Evolutionary conservation across 2,797 vertebrate species (phyloP), one percentile per base, ranked within the genome.

Genomic region (Melanogrammus aeglefinus): DNA sequence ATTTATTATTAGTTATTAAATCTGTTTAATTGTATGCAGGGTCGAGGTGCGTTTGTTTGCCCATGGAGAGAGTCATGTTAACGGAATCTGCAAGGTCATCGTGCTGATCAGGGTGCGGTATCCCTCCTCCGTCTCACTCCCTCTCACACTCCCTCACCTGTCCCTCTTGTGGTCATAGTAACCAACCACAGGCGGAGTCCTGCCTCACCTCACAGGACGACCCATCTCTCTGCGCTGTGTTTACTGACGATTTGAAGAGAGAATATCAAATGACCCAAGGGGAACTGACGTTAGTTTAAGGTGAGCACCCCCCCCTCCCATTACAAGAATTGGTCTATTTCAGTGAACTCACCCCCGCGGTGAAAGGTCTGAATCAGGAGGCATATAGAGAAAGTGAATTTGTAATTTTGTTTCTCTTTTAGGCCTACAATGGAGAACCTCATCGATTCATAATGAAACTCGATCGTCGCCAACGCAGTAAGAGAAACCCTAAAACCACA

Each of bases 381-480:
- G 38, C 31, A 31, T 10, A 7, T 84, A 87, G 87, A 90, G 85
- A 90, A 84, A 80, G 70, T 85, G 75, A 82, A 79, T 78, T 78
- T 79, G 41, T 76, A 86, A 81, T 36, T 75, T 74, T 57, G 27
- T 35, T 36, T 78, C 66, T 24, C 3, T 75, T 76, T 81, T 82
- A n/a, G n/a, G n/a, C n/a, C n/a, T n/a, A 10, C 83, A 89, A 91
- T 87, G 87, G 85, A 90, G 78, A 90, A 91, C 86, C 91, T 85
- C 77, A 79, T 81, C 78, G 86, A 80, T 85, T 91, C 88, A 93
- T 91, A 89, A 87, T 91, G 94, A 94, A 95, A 94, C 91, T 90
- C 47, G 31, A 74, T 24, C 72, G 76, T 39, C 7, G 38, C 38
- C 38, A 39, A 39, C 81, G 75, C 82, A 77, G 31, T 87, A 93